Evolutionary conservation across 2,113 vertebrate species (phyloP).

Genomic region (Vulpes ferrilata): DNA sequence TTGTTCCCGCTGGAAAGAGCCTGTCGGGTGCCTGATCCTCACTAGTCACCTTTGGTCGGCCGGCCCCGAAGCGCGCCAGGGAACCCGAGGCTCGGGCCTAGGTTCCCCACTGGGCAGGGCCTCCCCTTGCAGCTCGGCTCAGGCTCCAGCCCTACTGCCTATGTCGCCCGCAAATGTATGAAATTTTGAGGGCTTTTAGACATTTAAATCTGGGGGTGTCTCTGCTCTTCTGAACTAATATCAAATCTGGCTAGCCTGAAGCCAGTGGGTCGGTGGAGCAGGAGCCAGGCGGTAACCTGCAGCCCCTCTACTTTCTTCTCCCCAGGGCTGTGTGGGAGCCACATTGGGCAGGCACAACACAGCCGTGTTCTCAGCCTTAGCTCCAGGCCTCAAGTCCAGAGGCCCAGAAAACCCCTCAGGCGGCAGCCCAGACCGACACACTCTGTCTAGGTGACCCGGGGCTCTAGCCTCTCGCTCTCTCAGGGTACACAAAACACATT

Average conservation of each 20-base stretch:
- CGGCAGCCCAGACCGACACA: neutral
- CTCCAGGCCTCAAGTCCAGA: constrained; percentile 10
- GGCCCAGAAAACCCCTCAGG: constrained; percentile 50
- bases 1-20: neutral
- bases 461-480: constrained; percentile 2
- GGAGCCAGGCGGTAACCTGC: neutral
- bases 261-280: neutral
- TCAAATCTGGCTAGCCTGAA: neutral
- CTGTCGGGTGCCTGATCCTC: neutral
- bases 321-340: neutral
- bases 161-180: neutral
- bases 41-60: neutral
- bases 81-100: neutral
- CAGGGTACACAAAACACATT: neutral
- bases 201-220: constrained; percentile 21
- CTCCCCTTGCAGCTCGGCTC: neutral
- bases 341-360: neutral
- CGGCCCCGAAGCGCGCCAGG: neutral
- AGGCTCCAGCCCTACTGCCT: neutral
- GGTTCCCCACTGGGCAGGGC: constrained; percentile 27
- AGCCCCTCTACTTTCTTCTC: neutral
- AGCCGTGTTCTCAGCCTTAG: neutral
- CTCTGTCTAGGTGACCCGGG: constrained; percentile 16
- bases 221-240: constrained; percentile 45
- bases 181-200: neutral